Conservation (phyloP, 2,113 vertebrate species). For the Oreochromis spilurus region DNA sequence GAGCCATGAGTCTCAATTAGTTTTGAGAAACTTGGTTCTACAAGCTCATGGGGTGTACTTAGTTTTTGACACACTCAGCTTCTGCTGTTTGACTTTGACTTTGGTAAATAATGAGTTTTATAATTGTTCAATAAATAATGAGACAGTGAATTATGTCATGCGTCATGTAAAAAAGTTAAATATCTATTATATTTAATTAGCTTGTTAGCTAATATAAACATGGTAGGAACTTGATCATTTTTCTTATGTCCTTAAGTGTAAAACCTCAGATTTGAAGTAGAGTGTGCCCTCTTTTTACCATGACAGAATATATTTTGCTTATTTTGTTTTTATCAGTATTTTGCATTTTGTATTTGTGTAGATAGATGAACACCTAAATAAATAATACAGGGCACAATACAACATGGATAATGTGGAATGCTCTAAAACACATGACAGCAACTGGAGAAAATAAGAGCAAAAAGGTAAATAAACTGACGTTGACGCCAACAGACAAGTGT, state of each 20-base stretch:
- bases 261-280: not conserved
- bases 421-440: not conserved
- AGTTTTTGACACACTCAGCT: not conserved
- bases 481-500: not conserved
- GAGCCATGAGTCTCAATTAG: not conserved
- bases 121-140: not conserved
- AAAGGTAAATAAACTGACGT: not conserved
- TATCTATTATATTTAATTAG: not conserved
- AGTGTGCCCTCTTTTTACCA: not conserved
- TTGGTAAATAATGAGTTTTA: rapidly evolving
- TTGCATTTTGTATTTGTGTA: not conserved
- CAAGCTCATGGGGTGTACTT: not conserved
- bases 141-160: not conserved
- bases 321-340: not conserved
- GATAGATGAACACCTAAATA: not conserved
- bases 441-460: not conserved
- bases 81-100: not conserved
- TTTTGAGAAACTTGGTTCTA: not conserved
- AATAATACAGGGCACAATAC: not conserved
- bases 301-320: not conserved
- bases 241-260: not conserved
- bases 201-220: not conserved
- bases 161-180: not conserved
- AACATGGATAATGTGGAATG: not conserved
- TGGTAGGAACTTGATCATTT: not conserved